These are phyloP conservation scores for Laticauda laticaudata DNA, from an alignment of 2,113 vertebrate species.

Conservation along the genomic window DNA sequence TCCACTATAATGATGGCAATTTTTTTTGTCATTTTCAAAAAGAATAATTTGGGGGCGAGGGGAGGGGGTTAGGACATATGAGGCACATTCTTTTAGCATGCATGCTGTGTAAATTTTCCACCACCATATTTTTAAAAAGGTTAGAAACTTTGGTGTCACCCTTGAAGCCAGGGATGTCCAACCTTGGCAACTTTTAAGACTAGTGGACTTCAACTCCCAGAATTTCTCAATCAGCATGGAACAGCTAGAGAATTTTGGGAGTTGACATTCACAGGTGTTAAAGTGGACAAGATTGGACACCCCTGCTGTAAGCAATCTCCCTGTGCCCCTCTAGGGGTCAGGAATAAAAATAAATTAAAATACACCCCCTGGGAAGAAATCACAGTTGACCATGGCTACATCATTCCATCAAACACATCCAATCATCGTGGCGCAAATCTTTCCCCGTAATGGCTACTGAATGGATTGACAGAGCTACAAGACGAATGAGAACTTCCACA, in stretches of 20 bases:
- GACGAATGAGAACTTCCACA: neutral
- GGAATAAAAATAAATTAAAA: neutral
- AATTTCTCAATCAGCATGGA: neutral
- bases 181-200: neutral
- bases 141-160: neutral
- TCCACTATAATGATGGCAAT: neutral
- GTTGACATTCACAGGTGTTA: neutral
- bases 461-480: neutral
- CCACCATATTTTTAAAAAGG: neutral
- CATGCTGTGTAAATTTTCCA: neutral
- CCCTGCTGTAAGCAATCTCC: neutral
- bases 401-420: neutral
- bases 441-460: neutral
- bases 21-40: neutral
- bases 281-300: neutral
- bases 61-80: neutral
- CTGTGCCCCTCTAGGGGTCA: neutral
- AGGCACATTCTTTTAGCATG: neutral
- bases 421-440: neutral
- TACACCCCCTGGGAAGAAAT: neutral
- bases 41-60: neutral
- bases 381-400: neutral
- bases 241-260: neutral
- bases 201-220: neutral
- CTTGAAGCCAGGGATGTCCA: neutral